Evolutionary conservation across 2,888 invertebrate genomes (phyloP).

Genomic region (Lobophora halterata): DNA sequence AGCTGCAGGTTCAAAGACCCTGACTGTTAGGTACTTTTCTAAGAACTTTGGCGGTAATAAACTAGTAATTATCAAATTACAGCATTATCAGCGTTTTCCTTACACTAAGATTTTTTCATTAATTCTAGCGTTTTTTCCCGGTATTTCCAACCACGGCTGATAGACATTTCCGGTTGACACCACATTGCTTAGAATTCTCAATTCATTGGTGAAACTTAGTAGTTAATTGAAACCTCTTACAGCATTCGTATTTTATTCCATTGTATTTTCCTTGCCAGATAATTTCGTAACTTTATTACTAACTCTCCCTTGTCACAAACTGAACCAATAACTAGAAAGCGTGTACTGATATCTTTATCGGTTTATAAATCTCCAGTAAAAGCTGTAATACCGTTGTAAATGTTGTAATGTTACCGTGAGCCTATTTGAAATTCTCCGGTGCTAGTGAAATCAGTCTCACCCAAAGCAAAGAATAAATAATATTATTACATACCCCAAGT

Average conservation of each 20-base stretch:
- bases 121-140: neutral
- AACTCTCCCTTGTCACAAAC: neutral
- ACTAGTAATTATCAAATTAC: constrained; percentile 1
- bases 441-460: constrained; percentile 28
- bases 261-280: too few species aligned
- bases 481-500: too few species aligned
- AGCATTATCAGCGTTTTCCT: constrained; percentile 4
- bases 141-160: constrained; percentile 1
- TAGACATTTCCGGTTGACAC: constrained; percentile 22
- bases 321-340: constrained; percentile 7
- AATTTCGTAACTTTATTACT: neutral
- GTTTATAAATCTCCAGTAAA: constrained; percentile 6
- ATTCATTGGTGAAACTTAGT: neutral
- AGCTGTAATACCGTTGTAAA: constrained; percentile 15
- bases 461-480: too few species aligned
- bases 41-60: too few species aligned
- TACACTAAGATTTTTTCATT: constrained; percentile 8
- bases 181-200: constrained; percentile 11
- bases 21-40: too few species aligned
- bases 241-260: neutral
- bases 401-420: constrained; percentile 12
- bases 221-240: constrained; percentile 3
- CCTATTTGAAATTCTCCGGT: constrained; percentile 21
- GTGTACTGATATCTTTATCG: neutral
- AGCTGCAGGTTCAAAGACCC: too few species aligned